phyloP scores from a whole-genome alignment of 2,797 vertebrate species.

The Euthynnus affinis region DNA sequence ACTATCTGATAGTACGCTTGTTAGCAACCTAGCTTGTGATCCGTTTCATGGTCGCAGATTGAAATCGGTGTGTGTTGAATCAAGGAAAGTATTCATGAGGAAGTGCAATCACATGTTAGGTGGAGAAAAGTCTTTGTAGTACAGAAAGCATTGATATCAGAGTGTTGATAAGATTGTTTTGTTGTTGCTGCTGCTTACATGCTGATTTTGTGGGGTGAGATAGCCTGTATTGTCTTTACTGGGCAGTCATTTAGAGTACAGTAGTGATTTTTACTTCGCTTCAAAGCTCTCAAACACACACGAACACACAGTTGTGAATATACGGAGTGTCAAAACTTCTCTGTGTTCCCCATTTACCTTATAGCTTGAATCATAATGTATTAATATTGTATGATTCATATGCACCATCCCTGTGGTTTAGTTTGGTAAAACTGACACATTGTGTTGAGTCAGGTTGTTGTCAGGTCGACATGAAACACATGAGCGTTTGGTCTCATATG shows the following conservation, averaged over 20 bases:
- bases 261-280: constrained; percentile 13
- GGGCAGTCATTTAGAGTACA: constrained; percentile 20
- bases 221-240: neutral
- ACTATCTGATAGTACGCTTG: neutral
- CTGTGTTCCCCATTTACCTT: neutral
- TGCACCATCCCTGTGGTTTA: neutral
- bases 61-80: constrained; percentile 19
- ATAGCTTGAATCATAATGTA: neutral
- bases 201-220: neutral
- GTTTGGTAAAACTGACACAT: neutral
- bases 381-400: neutral
- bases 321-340: neutral
- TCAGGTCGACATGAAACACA: neutral
- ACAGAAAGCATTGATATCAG: constrained; percentile 9
- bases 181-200: neutral
- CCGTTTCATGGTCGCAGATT: neutral
- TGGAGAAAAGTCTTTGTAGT: neutral
- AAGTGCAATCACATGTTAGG: constrained; percentile 27
- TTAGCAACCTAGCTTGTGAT: constrained; percentile 1
- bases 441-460: constrained; percentile 8
- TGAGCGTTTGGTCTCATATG: neutral
- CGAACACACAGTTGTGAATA: neutral
- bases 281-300: neutral
- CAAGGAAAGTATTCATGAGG: constrained; percentile 8
- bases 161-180: neutral